These are phyloP conservation scores for Nudaria mundana DNA, from an alignment of 2,888 invertebrate genomes.

Conservation along the genomic window DNA sequence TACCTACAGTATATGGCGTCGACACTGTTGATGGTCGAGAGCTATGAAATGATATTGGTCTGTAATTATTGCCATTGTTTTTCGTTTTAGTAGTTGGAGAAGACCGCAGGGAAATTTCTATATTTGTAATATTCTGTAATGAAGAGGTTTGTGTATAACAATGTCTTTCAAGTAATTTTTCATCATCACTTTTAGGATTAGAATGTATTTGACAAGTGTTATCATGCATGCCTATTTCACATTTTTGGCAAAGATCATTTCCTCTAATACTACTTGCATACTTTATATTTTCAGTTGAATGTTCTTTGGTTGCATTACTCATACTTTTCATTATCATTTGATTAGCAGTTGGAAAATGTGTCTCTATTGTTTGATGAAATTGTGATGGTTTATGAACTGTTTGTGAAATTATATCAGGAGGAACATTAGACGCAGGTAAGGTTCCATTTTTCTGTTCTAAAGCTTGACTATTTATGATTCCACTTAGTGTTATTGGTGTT, in stretches of 20 bases:
- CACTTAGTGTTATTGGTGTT: slow-evolving; percentile 74
- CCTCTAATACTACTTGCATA: slow-evolving; percentile 37
- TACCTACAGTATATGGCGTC: slow-evolving; percentile 47
- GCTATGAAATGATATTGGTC: slow-evolving; percentile 72
- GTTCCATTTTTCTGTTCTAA: slow-evolving; percentile 47
- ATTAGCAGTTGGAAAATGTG: slow-evolving; percentile 67
- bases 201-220: slow-evolving; percentile 51
- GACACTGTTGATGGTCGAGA: slow-evolving; percentile 52
- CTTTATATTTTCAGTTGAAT: slow-evolving; percentile 34
- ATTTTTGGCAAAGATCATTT: slow-evolving; percentile 48
- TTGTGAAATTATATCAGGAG: slow-evolving; percentile 75
- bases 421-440: slow-evolving; percentile 47
- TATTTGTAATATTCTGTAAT: slow-evolving; percentile 74
- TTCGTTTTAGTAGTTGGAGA: slow-evolving; percentile 51
- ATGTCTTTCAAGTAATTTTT: slow-evolving; percentile 71
- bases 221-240: slow-evolving; percentile 59
- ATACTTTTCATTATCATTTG: slow-evolving; percentile 44
- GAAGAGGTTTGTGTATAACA: slow-evolving; percentile 63
- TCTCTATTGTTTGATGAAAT: slow-evolving; percentile 70
- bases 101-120: slow-evolving; percentile 70
- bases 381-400: slow-evolving; percentile 65
- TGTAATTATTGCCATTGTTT: slow-evolving; percentile 58
- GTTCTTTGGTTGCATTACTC: slow-evolving; percentile 39
- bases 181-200: slow-evolving; percentile 77
- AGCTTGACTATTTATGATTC: slow-evolving; percentile 64